Evolutionary conservation across 2,113 vertebrate genomes (phyloP).

Genomic region (Hystrix cristata): DNA sequence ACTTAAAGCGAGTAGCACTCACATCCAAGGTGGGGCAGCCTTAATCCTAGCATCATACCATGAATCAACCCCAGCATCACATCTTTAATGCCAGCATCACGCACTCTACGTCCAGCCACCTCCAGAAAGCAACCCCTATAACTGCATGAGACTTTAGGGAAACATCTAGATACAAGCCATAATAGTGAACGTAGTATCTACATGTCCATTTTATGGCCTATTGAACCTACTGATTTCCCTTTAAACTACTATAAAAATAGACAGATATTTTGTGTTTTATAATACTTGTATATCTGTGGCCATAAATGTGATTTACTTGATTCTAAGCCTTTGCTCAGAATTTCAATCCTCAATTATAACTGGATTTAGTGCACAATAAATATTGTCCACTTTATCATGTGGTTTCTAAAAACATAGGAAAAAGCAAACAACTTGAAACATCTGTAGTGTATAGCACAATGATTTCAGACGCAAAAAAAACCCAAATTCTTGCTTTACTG

Average conservation of each 20-base stretch:
- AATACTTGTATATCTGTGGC: not conserved
- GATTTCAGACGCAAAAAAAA: conserved; percentile 30
- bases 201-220: not conserved
- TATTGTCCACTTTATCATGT: not conserved
- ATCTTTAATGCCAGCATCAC: too few species aligned
- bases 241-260: not conserved
- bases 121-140: too few species aligned
- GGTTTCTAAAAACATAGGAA: conserved; percentile 29
- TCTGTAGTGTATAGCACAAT: not conserved
- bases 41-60: too few species aligned
- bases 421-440: conserved; percentile 38
- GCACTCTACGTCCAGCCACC: too few species aligned
- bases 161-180: too few species aligned
- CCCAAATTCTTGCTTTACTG: conserved; percentile 38
- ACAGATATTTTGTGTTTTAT: not conserved
- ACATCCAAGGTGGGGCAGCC: too few species aligned
- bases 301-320: conserved; percentile 2
- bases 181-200: not conserved
- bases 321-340: not conserved
- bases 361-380: not conserved
- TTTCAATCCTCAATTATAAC: conserved; percentile 48
- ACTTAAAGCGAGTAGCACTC: too few species aligned
- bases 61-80: too few species aligned
- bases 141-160: too few species aligned
- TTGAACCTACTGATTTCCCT: not conserved